Percentiles rank a stretch among this genome's conserved stretches.
Conservation (phyloP, 2,797 vertebrate species). For the Coendou prehensilis region DNA sequence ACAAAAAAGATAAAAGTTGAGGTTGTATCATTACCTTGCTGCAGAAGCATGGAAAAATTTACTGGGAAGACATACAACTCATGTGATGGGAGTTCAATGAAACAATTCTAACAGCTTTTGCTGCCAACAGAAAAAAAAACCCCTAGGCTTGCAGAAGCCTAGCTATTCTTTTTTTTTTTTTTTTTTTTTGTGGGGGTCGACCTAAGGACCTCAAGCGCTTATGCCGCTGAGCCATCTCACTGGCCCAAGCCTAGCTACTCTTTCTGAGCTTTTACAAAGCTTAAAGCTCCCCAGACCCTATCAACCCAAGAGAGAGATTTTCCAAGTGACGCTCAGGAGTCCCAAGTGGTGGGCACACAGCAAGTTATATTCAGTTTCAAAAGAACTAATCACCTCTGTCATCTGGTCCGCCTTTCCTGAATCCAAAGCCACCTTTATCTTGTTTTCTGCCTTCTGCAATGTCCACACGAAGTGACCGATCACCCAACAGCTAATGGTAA, state of each 20-base stretch:
- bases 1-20: constrained; percentile 65
- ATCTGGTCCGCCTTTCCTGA: constrained; percentile 95
- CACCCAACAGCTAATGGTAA: constrained; percentile 92
- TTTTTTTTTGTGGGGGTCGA: no score
- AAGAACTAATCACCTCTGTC: constrained; percentile 93
- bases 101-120: not conserved
- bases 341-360: not conserved
- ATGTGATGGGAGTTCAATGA: not conserved
- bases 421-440: constrained; percentile 97
- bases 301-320: no score
- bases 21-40: constrained; percentile 8
- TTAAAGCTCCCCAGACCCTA: not conserved
- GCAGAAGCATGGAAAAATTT: constrained; percentile 54
- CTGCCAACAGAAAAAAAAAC: not conserved
- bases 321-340: not conserved
- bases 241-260: constrained; percentile 18
- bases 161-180: no score
- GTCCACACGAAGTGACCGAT: constrained; percentile 96
- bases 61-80: not conserved
- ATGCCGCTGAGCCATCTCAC: no score
- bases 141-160: constrained; percentile 29
- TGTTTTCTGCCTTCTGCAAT: constrained; percentile 98
- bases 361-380: constrained; percentile 33
- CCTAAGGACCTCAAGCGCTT: no score
- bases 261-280: not conserved